A percentile compares a stretch with the other conserved stretches of the same genome.
Conservation (phyloP, 53 echinoderm and acorn worm species). For the Apostichopus leukothele region DNA sequence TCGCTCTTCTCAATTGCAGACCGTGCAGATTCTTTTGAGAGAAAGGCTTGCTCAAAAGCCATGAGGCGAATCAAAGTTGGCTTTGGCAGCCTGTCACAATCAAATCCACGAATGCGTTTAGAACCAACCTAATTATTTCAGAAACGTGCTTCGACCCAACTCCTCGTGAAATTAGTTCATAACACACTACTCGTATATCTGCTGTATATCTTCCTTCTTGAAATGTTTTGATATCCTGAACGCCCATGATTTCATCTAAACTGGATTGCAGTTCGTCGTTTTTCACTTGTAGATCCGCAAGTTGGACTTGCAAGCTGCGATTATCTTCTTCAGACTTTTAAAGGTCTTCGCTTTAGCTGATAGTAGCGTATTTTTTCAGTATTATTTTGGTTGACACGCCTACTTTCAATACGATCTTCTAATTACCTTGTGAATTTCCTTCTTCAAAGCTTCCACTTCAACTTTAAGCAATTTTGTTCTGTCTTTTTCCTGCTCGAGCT, state of each 20-base stretch:
- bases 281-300: slow-evolving; percentile 40
- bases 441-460: slow-evolving; percentile 40
- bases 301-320: slow-evolving; percentile 18
- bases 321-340: slow-evolving; percentile 40
- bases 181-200: slow-evolving; percentile 65
- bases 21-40: slow-evolving; percentile 55
- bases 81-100: slow-evolving; percentile 66
- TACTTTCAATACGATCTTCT: background rate
- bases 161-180: slow-evolving; percentile 61
- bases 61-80: slow-evolving; percentile 55
- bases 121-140: slow-evolving; percentile 56
- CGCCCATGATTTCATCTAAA: slow-evolving; percentile 70
- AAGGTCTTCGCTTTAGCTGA: background rate
- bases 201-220: slow-evolving; percentile 50
- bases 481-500: slow-evolving; percentile 34
- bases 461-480: background rate
- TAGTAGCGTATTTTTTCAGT: slow-evolving; percentile 28
- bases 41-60: slow-evolving; percentile 68
- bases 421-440: background rate
- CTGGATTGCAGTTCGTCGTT: slow-evolving; percentile 47
- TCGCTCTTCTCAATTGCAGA: slow-evolving; percentile 47
- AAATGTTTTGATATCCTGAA: slow-evolving; percentile 51
- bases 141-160: slow-evolving; percentile 63
- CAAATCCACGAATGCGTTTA: slow-evolving; percentile 45
- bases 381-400: background rate